A percentile compares a stretch with the other conserved stretches of the same genome.
phyloP scores from a whole-genome alignment of 2,888 invertebrate species.

The Rhamphomyia laevipes region DNA sequence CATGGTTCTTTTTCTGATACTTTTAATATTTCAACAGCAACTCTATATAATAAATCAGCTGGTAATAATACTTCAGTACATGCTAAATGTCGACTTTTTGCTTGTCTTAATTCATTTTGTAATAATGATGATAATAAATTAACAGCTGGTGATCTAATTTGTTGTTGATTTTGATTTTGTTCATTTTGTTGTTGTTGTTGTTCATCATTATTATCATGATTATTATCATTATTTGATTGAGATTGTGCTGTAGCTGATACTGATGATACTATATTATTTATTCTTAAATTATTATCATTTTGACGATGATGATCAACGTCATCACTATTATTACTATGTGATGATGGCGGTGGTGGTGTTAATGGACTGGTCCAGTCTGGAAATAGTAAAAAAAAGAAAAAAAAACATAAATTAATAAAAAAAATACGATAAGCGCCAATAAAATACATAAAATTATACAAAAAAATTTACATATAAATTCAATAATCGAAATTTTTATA shows the following conservation, averaged over 20 bases:
- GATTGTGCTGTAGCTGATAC: slow-evolving; percentile 7
- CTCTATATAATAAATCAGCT: slow-evolving; percentile 64
- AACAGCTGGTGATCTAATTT: slow-evolving; percentile 18
- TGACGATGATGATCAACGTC: slow-evolving; percentile 1
- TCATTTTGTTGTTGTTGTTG: slow-evolving; percentile 4
- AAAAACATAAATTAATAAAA: not conserved
- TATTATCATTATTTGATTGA: not conserved
- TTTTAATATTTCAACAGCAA: slow-evolving; percentile 65
- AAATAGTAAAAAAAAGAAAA: slow-evolving; percentile 8
- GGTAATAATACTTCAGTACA: slow-evolving; percentile 80
- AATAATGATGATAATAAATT: slow-evolving; percentile 59
- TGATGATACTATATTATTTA: slow-evolving; percentile 4
- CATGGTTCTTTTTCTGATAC: slow-evolving; percentile 85
- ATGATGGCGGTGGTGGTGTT: slow-evolving; percentile 27
- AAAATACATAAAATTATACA: no score
- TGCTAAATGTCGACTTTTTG: slow-evolving; percentile 66
- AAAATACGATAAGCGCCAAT: not conserved
- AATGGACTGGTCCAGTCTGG: slow-evolving; percentile 37
- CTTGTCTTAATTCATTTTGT: slow-evolving; percentile 66
- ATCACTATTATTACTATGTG: not conserved
- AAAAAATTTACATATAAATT: not conserved
- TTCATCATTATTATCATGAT: not conserved
- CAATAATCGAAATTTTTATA: no score
- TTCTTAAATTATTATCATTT: not conserved
- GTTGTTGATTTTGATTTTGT: slow-evolving; percentile 5